Conservation (phyloP, 2,888 invertebrate genomes). For the Himalopsyche anomala region DNA sequence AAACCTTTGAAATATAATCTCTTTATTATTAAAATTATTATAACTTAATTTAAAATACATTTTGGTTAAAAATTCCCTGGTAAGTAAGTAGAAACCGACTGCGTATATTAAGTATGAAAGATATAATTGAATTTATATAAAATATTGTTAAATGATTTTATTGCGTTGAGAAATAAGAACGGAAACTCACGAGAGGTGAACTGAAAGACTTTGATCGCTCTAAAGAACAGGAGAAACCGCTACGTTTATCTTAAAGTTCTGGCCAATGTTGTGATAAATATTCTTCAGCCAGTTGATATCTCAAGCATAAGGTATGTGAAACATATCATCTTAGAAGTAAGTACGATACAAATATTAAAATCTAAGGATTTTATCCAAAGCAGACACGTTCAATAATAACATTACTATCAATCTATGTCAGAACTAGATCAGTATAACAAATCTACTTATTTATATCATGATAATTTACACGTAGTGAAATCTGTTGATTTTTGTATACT, state of each 20-base stretch:
- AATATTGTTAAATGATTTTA: constrained; percentile 3
- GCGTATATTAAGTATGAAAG: background rate
- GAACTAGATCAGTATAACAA: background rate
- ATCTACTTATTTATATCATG: background rate
- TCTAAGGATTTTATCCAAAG: constrained; percentile 43
- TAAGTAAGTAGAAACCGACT: background rate
- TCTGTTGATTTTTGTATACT: no score
- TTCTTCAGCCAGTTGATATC: constrained; percentile 29
- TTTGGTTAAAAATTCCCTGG: background rate
- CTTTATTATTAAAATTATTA: background rate
- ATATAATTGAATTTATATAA: background rate
- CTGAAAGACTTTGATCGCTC: constrained; percentile 1
- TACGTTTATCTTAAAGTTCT: constrained; percentile 12
- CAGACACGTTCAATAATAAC: constrained; percentile 11
- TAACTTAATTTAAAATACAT: background rate
- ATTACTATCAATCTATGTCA: background rate
- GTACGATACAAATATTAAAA: constrained; percentile 48
- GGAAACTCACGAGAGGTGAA: background rate
- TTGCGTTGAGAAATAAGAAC: background rate
- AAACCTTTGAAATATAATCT: no score
- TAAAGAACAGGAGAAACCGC: background rate
- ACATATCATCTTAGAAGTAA: constrained; percentile 52
- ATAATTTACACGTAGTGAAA: no score
- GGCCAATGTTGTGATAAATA: background rate
- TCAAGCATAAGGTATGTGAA: background rate